These are phyloP conservation scores for Altica lythri DNA, from an alignment of 2,888 invertebrate genomes.

Conservation along the genomic window DNA sequence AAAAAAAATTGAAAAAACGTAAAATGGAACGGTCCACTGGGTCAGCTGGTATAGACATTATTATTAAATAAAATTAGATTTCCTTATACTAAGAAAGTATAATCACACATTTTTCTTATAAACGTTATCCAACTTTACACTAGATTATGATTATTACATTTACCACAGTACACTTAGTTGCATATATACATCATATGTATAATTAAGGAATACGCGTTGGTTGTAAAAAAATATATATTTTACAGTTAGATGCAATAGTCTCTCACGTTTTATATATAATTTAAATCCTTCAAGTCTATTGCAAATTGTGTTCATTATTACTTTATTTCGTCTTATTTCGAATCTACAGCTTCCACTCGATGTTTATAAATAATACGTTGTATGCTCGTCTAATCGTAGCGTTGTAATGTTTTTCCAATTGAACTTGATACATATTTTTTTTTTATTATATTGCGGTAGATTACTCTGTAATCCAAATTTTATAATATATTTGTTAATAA, in stretches of 20 bases:
- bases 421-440: neutral
- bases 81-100: no score
- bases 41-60: no score
- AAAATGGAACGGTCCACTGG: no score
- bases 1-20: no score
- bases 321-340: constrained; percentile 16
- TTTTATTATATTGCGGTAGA: neutral
- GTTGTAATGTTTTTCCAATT: neutral
- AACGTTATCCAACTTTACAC: no score
- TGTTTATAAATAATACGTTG: constrained; percentile 7
- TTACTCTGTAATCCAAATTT: neutral
- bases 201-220: neutral
- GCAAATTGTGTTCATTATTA: constrained; percentile 30
- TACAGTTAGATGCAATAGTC: constrained; percentile 21
- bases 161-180: neutral
- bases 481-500: no score
- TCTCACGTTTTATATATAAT: constrained; percentile 32
- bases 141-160: no score
- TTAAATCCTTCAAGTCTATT: constrained; percentile 24
- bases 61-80: no score
- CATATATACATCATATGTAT: constrained; percentile 4
- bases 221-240: constrained; percentile 14
- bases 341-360: constrained; percentile 7
- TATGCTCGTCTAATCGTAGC: neutral
- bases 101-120: no score